Percentiles rank a stretch among this genome's conserved stretches.
These are phyloP conservation scores for Tridacna crocea DNA, from an alignment of 2,888 invertebrate genomes.

Conservation along the genomic window DNA sequence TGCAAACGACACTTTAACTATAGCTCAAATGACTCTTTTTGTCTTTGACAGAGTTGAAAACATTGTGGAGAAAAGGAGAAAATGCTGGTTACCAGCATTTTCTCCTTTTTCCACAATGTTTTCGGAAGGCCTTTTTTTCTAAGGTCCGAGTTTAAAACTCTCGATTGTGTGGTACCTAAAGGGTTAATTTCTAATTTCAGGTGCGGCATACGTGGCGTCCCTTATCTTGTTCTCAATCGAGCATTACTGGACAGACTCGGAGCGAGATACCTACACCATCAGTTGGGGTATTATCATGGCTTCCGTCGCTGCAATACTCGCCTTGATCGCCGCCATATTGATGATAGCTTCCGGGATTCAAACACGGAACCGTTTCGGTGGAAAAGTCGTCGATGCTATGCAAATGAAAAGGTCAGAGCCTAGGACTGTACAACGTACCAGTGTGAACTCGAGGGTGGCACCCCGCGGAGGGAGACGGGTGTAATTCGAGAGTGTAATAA, in stretches of 20 bases:
- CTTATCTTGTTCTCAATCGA: background rate
- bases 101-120: too few species aligned
- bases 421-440: background rate
- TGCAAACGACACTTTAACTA: too few species aligned
- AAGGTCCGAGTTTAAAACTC: too few species aligned
- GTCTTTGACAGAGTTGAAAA: too few species aligned
- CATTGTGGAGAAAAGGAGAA: too few species aligned
- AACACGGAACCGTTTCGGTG: conserved; percentile 14
- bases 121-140: too few species aligned
- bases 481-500: background rate
- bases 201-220: conserved; percentile 9
- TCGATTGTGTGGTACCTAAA: too few species aligned
- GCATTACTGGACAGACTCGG: conserved; percentile 4
- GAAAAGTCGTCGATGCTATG: conserved; percentile 16
- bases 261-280: background rate
- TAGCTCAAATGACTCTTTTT: too few species aligned
- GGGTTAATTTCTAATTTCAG: background rate
- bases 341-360: conserved; percentile 2
- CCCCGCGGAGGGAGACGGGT: conserved; percentile 7
- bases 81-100: too few species aligned
- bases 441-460: background rate
- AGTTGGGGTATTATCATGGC: conserved; percentile 7
- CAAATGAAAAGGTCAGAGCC: background rate
- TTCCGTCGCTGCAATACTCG: background rate
- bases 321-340: conserved; percentile 5